These are phyloP conservation scores for Pachymerium ferrugineum DNA, from an alignment of 2,888 invertebrate species.

Conservation along the genomic window DNA sequence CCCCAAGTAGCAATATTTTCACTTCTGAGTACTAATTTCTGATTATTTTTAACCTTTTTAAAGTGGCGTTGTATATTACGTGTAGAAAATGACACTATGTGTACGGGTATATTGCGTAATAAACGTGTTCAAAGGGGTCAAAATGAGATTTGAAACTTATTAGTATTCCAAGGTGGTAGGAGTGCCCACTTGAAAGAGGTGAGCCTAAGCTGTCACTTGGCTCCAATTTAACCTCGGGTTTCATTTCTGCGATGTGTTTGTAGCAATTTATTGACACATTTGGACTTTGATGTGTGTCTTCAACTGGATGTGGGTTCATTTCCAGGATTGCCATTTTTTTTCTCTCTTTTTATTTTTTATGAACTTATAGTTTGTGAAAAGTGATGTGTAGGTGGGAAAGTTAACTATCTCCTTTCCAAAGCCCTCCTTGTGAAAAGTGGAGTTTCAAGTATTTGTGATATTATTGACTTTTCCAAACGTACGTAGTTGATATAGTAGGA, in stretches of 20 bases:
- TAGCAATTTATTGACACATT: constrained; percentile 19
- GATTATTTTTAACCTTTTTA: background rate
- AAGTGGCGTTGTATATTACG: no score
- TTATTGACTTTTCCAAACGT: background rate
- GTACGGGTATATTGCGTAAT: background rate
- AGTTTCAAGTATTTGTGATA: no score
- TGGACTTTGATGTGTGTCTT: constrained; percentile 14
- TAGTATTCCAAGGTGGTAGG: background rate
- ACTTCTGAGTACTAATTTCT: background rate
- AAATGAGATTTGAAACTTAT: background rate
- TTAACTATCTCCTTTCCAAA: background rate
- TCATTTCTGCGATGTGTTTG: constrained; percentile 18
- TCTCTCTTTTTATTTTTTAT: background rate
- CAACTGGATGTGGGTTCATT: constrained; percentile 13
- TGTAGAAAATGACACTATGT: no score
- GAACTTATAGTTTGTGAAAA: background rate
- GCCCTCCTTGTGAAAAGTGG: no score
- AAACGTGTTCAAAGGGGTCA: background rate
- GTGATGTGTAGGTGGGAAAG: background rate
- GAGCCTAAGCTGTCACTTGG: constrained; percentile 13
- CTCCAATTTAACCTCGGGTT: constrained; percentile 17
- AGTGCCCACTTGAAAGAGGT: constrained; percentile 17
- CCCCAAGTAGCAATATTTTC: background rate
- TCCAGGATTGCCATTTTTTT: background rate
- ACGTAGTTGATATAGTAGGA: constrained; percentile 4